phyloP scores from a whole-genome alignment of 2,888 invertebrate genomes.

The Agriotes lineatus region DNA sequence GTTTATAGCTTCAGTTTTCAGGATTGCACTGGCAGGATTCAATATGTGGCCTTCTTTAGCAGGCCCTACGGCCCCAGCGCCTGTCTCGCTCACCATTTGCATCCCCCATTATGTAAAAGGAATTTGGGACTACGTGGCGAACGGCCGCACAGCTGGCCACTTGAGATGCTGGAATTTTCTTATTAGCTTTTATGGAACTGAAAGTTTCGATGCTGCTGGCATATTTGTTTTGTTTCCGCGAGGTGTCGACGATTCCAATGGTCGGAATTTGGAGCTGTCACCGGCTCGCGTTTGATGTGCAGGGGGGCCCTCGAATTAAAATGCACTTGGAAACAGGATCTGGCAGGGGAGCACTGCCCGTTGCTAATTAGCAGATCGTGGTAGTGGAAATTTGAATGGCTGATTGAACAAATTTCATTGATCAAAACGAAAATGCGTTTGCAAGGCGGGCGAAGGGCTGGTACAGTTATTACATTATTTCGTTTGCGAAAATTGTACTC shows the following conservation, averaged over 20 bases:
- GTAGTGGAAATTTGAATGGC: conserved; percentile 29
- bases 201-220: conserved; percentile 7
- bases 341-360: neutral
- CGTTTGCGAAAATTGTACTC: neutral
- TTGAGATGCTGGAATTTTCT: conserved; percentile 49
- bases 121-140: conserved; percentile 19
- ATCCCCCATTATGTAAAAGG: conserved; percentile 10
- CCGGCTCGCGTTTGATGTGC: neutral
- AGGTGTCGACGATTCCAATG: conserved; percentile 20
- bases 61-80: conserved; percentile 30
- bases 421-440: conserved; percentile 18
- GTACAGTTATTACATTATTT: conserved; percentile 1
- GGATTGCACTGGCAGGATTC: conserved; percentile 51
- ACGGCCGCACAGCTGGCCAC: conserved; percentile 30
- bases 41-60: conserved; percentile 41
- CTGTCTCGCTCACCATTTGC: conserved; percentile 10
- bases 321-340: neutral
- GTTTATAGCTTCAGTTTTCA: conserved; percentile 52
- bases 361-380: conserved; percentile 20
- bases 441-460: neutral
- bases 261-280: neutral
- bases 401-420: conserved; percentile 25
- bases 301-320: neutral
- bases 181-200: conserved; percentile 44
- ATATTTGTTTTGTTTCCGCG: conserved; percentile 6